Percentiles rank a stretch among this genome's conserved stretches.
Conservation (phyloP, 1,140 invertebrate species). For the Saccostrea echinata region DNA sequence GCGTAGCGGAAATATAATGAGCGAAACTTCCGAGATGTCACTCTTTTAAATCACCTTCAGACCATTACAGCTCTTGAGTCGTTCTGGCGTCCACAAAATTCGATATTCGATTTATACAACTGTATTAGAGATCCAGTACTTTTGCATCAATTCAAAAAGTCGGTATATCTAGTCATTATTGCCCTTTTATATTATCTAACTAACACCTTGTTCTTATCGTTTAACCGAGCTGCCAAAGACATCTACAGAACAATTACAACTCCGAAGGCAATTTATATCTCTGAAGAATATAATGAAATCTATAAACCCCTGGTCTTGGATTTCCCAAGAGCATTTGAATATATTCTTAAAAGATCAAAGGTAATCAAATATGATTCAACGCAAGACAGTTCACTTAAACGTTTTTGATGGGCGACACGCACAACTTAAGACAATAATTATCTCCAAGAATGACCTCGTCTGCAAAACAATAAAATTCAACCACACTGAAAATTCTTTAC, state of each 20-base stretch:
- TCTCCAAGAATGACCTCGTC: too few species aligned
- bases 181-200: background rate
- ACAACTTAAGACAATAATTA: too few species aligned
- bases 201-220: background rate
- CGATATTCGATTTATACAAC: slow-evolving; percentile 6
- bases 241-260: background rate
- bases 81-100: background rate
- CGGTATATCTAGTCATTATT: too few species aligned
- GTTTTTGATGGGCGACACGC: background rate
- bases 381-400: background rate
- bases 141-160: background rate
- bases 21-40: background rate
- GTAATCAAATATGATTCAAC: background rate
- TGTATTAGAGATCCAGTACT: background rate
- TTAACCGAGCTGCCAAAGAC: background rate
- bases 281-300: slow-evolving; percentile 22
- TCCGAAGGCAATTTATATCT: background rate
- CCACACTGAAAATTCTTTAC: background rate
- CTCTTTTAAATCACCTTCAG: slow-evolving; percentile 35
- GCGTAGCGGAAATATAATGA: slow-evolving; percentile 18
- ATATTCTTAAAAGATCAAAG: background rate
- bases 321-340: background rate
- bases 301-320: background rate
- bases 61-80: background rate
- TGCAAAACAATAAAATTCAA: too few species aligned